These are phyloP conservation scores for Aphidius colemani DNA, from an alignment of 2,888 invertebrate genomes.

Conservation along the genomic window DNA sequence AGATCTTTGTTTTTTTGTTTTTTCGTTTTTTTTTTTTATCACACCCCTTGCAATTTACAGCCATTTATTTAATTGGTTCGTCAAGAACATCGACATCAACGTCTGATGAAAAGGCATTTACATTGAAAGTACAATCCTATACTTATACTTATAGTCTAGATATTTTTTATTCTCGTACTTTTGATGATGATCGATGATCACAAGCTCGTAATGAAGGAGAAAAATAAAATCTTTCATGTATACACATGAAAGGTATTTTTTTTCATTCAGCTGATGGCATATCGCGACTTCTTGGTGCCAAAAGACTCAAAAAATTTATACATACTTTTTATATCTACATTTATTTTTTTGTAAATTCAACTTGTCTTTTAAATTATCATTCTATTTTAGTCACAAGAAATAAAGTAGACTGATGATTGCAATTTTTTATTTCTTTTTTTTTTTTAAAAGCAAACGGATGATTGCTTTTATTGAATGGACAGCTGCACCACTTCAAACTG, in stretches of 20 bases:
- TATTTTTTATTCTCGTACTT: slow-evolving; percentile 6
- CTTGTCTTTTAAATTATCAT: no score
- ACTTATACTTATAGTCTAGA: no score
- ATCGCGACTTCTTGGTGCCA: neutral
- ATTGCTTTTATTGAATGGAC: slow-evolving; percentile 38
- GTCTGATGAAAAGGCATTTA: slow-evolving; percentile 38
- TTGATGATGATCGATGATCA: slow-evolving; percentile 23
- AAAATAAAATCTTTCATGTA: slow-evolving; percentile 18
- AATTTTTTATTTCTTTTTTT: neutral
- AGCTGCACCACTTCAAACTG: slow-evolving; percentile 32
- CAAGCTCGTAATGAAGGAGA: neutral
- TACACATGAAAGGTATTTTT: neutral
- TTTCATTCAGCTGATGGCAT: no score
- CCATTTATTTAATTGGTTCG: slow-evolving; percentile 49
- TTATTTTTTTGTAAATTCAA: no score
- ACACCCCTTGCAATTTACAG: slow-evolving; percentile 36
- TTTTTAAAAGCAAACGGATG: slow-evolving; percentile 28
- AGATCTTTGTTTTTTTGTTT: slow-evolving; percentile 4
- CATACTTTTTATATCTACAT: neutral
- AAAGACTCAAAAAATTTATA: neutral
- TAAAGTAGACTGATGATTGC: no score
- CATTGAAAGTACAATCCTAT: neutral
- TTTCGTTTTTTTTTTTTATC: no score
- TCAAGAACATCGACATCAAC: slow-evolving; percentile 35
- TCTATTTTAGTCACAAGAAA: no score